phyloP scores from a whole-genome alignment of 2,888 invertebrate species.

The Choreutis nemorana region DNA sequence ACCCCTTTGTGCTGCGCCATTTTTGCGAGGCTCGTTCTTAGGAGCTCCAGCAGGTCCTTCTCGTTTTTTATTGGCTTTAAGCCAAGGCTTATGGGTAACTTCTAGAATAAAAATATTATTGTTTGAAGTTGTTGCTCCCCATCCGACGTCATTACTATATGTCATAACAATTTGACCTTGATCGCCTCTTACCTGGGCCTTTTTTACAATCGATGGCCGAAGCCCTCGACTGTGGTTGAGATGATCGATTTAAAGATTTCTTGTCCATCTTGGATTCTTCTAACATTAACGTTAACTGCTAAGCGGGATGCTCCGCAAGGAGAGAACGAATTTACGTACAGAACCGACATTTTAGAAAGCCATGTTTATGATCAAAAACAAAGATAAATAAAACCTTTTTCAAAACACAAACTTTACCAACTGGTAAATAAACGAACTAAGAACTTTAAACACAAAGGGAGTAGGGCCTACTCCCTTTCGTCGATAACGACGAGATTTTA shows the following conservation, averaged over 20 bases:
- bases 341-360: slow-evolving; percentile 83
- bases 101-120: slow-evolving; percentile 23
- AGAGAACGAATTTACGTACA: slow-evolving; percentile 73
- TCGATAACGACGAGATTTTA: slow-evolving; percentile 70
- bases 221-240: slow-evolving; percentile 75
- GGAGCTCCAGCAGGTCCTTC: slow-evolving; percentile 66
- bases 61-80: slow-evolving; percentile 71
- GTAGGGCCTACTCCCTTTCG: slow-evolving; percentile 72
- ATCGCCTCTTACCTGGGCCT: slow-evolving; percentile 67
- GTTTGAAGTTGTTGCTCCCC: slow-evolving; percentile 2
- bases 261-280: slow-evolving; percentile 77
- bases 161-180: slow-evolving; percentile 23
- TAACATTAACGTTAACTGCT: slow-evolving; percentile 60
- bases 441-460: slow-evolving; percentile 55
- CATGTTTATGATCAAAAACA: slow-evolving; percentile 76
- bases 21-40: slow-evolving; percentile 70
- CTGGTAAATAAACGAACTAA: slow-evolving; percentile 31
- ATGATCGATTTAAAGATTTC: slow-evolving; percentile 74
- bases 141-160: slow-evolving; percentile 7
- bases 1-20: slow-evolving; percentile 72
- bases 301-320: slow-evolving; percentile 75
- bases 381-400: too few species aligned
- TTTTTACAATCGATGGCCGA: slow-evolving; percentile 78
- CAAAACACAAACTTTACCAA: slow-evolving; percentile 35
- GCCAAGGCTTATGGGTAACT: slow-evolving; percentile 67